These are phyloP conservation scores for Mythimna albipuncta DNA, from an alignment of 2,888 invertebrate genomes.

Conservation along the genomic window DNA sequence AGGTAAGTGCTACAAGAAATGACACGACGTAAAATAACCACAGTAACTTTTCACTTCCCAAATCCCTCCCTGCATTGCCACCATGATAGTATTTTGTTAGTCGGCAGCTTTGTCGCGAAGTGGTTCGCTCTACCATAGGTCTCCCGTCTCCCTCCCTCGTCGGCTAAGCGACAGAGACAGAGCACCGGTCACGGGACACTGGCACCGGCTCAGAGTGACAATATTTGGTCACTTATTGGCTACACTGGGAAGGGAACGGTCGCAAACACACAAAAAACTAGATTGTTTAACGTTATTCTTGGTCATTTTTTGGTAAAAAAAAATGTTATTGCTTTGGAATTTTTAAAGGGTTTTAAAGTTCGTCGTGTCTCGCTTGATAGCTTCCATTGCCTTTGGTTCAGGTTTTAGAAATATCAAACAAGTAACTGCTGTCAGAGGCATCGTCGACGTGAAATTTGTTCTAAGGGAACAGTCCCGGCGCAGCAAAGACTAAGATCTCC, in stretches of 20 bases:
- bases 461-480: no score
- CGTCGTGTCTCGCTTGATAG: conserved; percentile 7
- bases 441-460: no score
- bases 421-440: no score
- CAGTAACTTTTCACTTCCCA: neutral
- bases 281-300: conserved; percentile 62
- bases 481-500: no score
- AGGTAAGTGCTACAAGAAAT: neutral
- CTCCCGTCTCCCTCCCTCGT: conserved; percentile 68
- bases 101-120: conserved; percentile 87
- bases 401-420: no score
- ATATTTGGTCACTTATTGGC: conserved; percentile 88
- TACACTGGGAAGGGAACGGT: conserved; percentile 79
- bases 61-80: conserved; percentile 85
- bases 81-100: conserved; percentile 89
- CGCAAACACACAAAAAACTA: conserved; percentile 59
- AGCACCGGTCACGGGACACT: conserved; percentile 75
- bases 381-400: no score
- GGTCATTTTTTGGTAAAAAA: conserved; percentile 45
- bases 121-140: conserved; percentile 66
- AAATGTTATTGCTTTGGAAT: conserved; percentile 24
- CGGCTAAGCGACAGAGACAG: conserved; percentile 66
- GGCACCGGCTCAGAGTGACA: conserved; percentile 73
- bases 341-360: conserved; percentile 36
- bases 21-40: neutral